Conservation (phyloP, 2,888 invertebrate genomes). For the Sturmia bella region DNA sequence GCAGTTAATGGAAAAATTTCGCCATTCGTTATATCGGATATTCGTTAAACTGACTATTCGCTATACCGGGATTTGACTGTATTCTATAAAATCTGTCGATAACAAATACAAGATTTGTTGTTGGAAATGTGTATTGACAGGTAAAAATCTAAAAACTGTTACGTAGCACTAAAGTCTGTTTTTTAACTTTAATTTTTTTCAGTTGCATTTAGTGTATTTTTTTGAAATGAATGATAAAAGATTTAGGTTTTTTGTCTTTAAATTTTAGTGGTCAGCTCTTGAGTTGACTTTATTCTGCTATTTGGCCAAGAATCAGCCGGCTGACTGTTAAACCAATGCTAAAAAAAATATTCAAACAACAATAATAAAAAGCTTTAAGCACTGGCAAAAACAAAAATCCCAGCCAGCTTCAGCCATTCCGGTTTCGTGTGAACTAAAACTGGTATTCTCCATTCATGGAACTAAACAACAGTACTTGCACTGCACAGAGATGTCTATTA, state of each 20-base stretch:
- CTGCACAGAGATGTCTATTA: constrained; percentile 28
- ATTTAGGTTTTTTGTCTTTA: neutral
- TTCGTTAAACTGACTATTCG: no score
- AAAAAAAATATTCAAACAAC: constrained; percentile 40
- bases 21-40: no score
- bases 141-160: no score
- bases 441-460: constrained; percentile 69
- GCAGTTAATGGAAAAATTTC: no score
- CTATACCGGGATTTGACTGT: no score
- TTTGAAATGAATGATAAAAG: neutral
- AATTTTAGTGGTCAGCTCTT: neutral
- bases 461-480: constrained; percentile 16
- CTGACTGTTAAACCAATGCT: constrained; percentile 53
- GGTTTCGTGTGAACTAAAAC: constrained; percentile 77
- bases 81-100: no score
- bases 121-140: no score
- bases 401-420: constrained; percentile 71
- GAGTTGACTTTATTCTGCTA: constrained; percentile 3
- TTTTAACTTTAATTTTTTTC: no score
- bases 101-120: no score
- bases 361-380: constrained; percentile 28
- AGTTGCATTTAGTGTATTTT: no score
- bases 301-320: constrained; percentile 27
- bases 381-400: constrained; percentile 48
- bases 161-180: no score